A percentile compares a stretch with the other conserved stretches of the same genome.
phyloP scores from a whole-genome alignment of 2,113 vertebrate genomes.

The Penelope pileata region DNA sequence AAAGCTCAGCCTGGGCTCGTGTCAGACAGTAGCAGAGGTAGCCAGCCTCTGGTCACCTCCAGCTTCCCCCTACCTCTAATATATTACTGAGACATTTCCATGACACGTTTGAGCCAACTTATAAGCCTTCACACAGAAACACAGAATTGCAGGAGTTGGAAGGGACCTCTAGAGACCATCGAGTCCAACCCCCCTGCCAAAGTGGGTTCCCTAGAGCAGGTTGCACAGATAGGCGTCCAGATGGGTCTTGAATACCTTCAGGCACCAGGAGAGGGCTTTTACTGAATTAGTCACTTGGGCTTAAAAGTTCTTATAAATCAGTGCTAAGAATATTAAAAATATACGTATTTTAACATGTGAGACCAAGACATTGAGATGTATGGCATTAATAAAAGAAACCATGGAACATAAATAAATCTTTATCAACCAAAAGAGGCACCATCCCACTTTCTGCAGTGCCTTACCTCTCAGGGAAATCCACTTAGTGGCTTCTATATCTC shows the following conservation, averaged over 20 bases:
- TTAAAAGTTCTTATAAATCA: neutral
- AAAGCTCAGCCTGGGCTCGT: neutral
- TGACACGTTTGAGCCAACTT: neutral
- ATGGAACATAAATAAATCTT: neutral
- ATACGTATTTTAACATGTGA: neutral
- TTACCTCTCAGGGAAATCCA: neutral
- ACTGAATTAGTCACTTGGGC: neutral
- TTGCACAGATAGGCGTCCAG: too few relatives aligned
- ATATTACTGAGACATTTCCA: neutral
- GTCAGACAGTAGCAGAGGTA: accelerated
- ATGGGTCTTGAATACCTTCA: too few relatives aligned
- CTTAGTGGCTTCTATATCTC: neutral
- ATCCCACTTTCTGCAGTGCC: neutral
- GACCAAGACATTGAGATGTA: neutral
- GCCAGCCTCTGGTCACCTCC: neutral
- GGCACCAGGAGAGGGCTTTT: neutral
- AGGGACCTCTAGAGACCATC: too few relatives aligned
- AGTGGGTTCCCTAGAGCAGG: too few relatives aligned
- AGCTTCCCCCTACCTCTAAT: neutral
- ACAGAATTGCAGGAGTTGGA: too few relatives aligned
- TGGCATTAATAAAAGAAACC: neutral
- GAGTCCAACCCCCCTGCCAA: too few relatives aligned
- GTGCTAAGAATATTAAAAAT: neutral
- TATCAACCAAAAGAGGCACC: neutral
- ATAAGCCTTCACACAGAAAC: neutral